Evolutionary conservation across 2,113 vertebrate genomes (phyloP).

Genomic region (Columbina picui): DNA sequence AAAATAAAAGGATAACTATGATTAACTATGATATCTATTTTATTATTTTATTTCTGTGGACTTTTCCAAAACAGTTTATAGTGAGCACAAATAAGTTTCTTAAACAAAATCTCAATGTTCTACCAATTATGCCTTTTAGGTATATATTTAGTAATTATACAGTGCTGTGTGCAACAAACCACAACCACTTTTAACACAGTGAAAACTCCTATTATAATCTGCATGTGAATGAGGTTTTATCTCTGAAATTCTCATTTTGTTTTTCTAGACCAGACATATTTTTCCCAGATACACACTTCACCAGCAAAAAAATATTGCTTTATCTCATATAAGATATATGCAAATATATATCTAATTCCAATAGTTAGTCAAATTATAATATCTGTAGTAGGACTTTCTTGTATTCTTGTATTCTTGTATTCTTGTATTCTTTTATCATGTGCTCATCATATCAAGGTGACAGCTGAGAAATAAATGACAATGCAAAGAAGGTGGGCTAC

Average conservation of each 20-base stretch:
- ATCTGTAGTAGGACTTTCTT: not conserved
- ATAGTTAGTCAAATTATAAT: not conserved
- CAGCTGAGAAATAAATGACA: not conserved
- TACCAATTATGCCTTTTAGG: not conserved
- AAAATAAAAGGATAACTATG: not conserved
- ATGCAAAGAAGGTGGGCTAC: not conserved
- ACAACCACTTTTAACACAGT: accelerated
- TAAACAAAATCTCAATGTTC: not conserved
- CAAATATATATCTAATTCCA: not conserved
- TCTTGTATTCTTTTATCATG: not conserved
- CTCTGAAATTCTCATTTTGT: not conserved
- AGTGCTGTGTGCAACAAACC: not conserved
- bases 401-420: too few relatives aligned
- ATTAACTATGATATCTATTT: not conserved
- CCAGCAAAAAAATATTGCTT: not conserved
- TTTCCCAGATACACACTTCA: not conserved
- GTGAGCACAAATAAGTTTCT: not conserved
- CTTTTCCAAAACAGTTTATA: not conserved
- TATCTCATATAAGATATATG: not conserved
- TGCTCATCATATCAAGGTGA: not conserved
- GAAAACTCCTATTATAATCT: not conserved
- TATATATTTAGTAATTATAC: not conserved
- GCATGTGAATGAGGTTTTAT: not conserved
- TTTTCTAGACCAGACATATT: not conserved
- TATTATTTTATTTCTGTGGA: not conserved